Evolutionary conservation across 2,888 invertebrate genomes (phyloP).

Genomic region (Sinotaia quadrata): DNA sequence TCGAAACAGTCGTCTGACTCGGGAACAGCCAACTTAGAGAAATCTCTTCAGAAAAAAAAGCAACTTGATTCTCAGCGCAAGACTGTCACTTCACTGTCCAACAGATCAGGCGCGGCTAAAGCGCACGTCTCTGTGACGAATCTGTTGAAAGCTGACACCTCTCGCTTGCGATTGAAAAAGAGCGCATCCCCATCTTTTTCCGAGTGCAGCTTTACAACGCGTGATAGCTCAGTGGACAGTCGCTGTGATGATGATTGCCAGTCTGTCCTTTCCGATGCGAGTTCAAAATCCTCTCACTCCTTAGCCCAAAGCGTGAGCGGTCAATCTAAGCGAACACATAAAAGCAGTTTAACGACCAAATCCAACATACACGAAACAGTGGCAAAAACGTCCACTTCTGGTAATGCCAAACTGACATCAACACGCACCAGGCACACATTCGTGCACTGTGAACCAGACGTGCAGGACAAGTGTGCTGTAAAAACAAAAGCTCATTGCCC

Average conservation of each 20-base stretch:
- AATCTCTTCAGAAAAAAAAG: too few species aligned
- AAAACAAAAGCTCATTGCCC: slow-evolving; percentile 2
- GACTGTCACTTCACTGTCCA: too few species aligned
- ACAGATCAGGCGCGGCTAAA: too few species aligned
- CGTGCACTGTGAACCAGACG: too few species aligned
- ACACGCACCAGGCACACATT: too few species aligned
- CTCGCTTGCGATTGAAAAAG: slow-evolving; percentile 5
- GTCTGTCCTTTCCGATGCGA: slow-evolving; percentile 16
- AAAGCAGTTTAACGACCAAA: too few species aligned
- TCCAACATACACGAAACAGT: background rate
- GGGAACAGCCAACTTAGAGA: too few species aligned
- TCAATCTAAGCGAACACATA: too few species aligned
- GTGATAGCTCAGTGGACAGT: slow-evolving; percentile 40
- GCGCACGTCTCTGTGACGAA: background rate
- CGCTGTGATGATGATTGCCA: slow-evolving; percentile 28
- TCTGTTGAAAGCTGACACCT: background rate
- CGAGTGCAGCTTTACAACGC: slow-evolving; percentile 16
- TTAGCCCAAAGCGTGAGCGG: background rate
- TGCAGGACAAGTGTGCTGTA: background rate
- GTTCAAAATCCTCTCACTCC: slow-evolving; percentile 4
- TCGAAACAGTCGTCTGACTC: too few species aligned
- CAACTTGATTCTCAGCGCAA: too few species aligned
- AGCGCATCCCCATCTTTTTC: background rate
- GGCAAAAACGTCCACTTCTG: background rate
- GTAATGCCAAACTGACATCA: too few species aligned